Conservation (phyloP, 2,888 invertebrate genomes). For the Apomyelois bistriatella region DNA sequence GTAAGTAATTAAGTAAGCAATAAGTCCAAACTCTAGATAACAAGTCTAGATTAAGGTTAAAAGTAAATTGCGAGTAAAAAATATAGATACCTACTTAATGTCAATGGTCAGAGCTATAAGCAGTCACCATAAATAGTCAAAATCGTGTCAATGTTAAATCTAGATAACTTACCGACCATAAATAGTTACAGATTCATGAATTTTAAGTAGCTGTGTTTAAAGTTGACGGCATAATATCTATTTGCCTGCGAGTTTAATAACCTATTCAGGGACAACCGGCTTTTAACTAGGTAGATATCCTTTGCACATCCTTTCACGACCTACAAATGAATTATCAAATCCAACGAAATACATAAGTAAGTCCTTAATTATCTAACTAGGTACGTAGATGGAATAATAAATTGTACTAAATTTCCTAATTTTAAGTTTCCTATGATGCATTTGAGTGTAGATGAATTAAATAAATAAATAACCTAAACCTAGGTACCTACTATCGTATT, state of each 20-base stretch:
- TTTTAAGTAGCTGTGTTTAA: background rate
- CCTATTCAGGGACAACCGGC: conserved; percentile 55
- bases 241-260: conserved; percentile 22
- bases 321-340: conserved; percentile 23
- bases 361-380: background rate
- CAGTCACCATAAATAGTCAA: conserved; percentile 15
- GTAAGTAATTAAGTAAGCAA: too few relatives aligned
- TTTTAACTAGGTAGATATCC: conserved; percentile 39
- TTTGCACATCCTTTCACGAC: conserved; percentile 63
- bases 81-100: too few relatives aligned
- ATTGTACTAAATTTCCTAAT: too few relatives aligned
- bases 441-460: too few relatives aligned
- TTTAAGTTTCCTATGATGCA: too few relatives aligned
- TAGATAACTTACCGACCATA: too few relatives aligned
- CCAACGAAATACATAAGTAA: background rate
- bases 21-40: too few relatives aligned
- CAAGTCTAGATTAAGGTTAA: too few relatives aligned
- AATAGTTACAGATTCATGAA: background rate
- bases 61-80: too few relatives aligned
- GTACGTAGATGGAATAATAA: background rate
- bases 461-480: too few relatives aligned
- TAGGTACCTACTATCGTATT: too few relatives aligned
- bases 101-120: too few relatives aligned
- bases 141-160: conserved; percentile 34
- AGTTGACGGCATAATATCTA: conserved; percentile 16